Evolutionary conservation across 2,888 invertebrate genomes (phyloP).

Genomic region (Tinea pellionella): DNA sequence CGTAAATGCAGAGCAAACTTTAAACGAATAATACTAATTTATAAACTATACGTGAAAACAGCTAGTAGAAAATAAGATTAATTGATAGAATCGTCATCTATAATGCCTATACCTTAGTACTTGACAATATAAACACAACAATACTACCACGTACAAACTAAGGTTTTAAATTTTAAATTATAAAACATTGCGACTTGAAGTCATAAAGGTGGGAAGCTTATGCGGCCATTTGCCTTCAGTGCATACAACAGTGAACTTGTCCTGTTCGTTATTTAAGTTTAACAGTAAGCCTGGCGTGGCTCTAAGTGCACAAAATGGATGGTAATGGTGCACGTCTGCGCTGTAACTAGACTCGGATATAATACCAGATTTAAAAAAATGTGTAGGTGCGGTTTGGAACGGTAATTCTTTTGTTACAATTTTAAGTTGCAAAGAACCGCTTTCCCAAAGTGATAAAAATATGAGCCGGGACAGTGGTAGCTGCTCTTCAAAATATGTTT

Average conservation of each 20-base stretch:
- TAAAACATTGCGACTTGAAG: background rate
- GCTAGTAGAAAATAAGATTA: too few relatives aligned
- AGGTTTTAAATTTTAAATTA: background rate
- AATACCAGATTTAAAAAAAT: background rate
- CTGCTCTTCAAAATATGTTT: too few relatives aligned
- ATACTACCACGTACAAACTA: too few relatives aligned
- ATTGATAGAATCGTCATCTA: too few relatives aligned
- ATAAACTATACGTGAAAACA: too few relatives aligned
- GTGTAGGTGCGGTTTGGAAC: background rate
- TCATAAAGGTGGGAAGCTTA: slow-evolving; percentile 6
- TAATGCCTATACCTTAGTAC: too few relatives aligned
- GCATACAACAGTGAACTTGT: slow-evolving; percentile 18
- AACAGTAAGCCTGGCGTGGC: slow-evolving; percentile 21
- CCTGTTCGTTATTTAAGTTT: slow-evolving; percentile 30
- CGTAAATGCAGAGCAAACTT: too few relatives aligned
- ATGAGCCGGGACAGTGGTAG: too few relatives aligned
- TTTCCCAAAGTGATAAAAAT: too few relatives aligned
- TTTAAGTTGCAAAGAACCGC: too few relatives aligned
- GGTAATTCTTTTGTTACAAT: background rate
- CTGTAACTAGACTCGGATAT: background rate
- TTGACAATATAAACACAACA: too few relatives aligned
- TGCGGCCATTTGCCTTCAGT: background rate
- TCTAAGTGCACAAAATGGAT: slow-evolving; percentile 36
- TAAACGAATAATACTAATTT: too few relatives aligned
- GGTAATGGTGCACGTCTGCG: slow-evolving; percentile 24